Base-by-base conservation (phyloP, 2,888 invertebrate species). In the Sacculina carcini region DNA sequence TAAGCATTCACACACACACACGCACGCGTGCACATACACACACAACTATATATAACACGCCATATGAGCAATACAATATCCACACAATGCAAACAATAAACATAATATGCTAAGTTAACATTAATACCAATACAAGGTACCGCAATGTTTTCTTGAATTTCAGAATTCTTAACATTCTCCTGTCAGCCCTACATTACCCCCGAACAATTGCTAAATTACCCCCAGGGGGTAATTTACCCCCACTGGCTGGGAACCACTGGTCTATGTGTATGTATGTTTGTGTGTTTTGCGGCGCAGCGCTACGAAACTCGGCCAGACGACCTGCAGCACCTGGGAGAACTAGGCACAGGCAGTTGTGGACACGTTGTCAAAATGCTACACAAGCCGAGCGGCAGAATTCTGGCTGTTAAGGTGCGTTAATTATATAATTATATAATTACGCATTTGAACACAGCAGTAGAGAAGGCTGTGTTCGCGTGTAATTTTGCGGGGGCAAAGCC, bases 351-450 rank as follows among this genome's bases (percentile, higher is more conserved):
- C 14, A 94, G 94, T 14, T 96, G 94, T 65, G 96, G 96, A 9
- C 90, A 92, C 66, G 96, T 98, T 9, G 84, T 90, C 32, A 90
- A 90, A 69, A 94, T 94, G 92, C 69, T 76, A 58, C 94, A 94
- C 65, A 78, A 74, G 64, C 78, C 80, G 1, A 87, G 87, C 54
- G 74, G 74, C 36, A 77, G 78, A 60, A 75, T 86, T 52, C 86
- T 94, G 61, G 94, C 94, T 58, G 94, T 94, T 3, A 94, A 94
- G 72, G 83, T 83, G 66, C 64, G 61, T 56, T 28, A 26, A 28
- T 9, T n/a, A n/a, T 31, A n/a, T 38, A n/a, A 26, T 2, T 47
- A 7, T 24, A 26, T 46, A 39, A 36, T 28, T 29, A 19, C 14
- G 7, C 28, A n/a, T 28, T 16, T 19, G 2, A 46, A 34, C 29